Conservation (phyloP, 2,797 vertebrate species). For the Lateolabrax maculatus region DNA sequence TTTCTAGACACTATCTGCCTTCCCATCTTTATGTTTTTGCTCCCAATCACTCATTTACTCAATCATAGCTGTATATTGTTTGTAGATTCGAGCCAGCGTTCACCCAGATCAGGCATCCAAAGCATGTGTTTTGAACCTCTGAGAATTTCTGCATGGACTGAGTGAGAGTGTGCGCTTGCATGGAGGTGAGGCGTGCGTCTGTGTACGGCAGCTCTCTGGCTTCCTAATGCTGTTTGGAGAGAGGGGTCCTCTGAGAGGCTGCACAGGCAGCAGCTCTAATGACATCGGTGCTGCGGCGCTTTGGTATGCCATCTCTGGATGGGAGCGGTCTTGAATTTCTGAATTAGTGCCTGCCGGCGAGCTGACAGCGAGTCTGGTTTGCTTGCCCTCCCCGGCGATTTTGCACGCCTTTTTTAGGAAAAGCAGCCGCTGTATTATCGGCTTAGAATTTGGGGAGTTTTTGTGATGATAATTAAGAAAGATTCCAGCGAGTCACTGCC, state of each 20-base stretch:
- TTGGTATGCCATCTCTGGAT: conserved; percentile 33
- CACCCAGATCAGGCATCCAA: background rate
- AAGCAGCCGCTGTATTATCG: conserved; percentile 27
- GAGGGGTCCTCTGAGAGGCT: conserved; percentile 28
- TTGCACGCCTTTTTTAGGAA: conserved; percentile 35
- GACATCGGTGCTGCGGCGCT: conserved; percentile 33
- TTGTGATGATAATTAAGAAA: conserved; percentile 61
- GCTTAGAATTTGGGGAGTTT: conserved; percentile 38
- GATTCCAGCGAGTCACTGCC: conserved; percentile 40
- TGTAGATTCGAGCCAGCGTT: no score
- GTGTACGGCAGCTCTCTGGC: conserved; percentile 2
- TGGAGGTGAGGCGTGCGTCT: conserved; percentile 3
- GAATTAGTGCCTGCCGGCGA: conserved; percentile 30
- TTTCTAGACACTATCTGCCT: background rate
- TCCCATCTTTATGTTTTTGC: background rate
- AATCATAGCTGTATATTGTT: no score
- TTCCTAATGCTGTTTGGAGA: conserved; percentile 44
- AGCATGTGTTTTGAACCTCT: conserved; percentile 32
- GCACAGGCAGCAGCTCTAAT: conserved; percentile 40
- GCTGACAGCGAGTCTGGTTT: conserved; percentile 3
- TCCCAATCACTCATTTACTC: background rate
- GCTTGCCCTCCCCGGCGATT: conserved; percentile 8
- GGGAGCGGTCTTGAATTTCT: conserved; percentile 18
- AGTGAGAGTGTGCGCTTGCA: conserved; percentile 1
- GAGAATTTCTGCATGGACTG: background rate